A percentile compares a stretch with the other conserved stretches of the same genome.
phyloP scores from a whole-genome alignment of 2,113 vertebrate genomes.

The Serilophus lunatus region DNA sequence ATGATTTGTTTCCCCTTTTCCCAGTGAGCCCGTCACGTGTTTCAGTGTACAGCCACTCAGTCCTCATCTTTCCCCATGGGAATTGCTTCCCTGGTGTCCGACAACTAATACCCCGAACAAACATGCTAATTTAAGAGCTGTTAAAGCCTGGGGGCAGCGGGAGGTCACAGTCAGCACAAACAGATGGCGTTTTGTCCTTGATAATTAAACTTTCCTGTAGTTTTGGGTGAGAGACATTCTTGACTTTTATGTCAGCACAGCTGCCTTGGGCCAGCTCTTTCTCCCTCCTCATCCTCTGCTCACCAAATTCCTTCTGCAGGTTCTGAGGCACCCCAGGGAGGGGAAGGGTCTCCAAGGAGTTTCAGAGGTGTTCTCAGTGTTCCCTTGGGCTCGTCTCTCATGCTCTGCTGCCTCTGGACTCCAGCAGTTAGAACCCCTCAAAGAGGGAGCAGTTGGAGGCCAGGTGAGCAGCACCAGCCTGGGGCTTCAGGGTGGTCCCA shows the following conservation, averaged over 20 bases:
- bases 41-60: fast-evolving
- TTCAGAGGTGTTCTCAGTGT: not conserved
- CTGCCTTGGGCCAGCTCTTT: not conserved
- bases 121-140: constrained; percentile 25
- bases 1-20: not conserved
- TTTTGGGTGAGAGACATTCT: not conserved
- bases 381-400: fast-evolving
- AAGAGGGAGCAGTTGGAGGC: not conserved
- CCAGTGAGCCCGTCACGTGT: fast-evolving
- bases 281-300: not conserved
- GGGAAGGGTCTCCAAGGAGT: fast-evolving
- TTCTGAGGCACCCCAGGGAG: not conserved
- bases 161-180: constrained; percentile 21
- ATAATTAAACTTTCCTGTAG: constrained; percentile 37
- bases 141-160: not conserved
- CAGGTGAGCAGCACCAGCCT: not conserved
- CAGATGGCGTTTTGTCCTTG: constrained; percentile 61
- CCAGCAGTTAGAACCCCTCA: fast-evolving
- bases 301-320: fast-evolving
- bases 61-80: fast-evolving
- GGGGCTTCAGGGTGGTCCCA: not conserved
- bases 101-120: not conserved
- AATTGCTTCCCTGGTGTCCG: not conserved
- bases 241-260: not conserved
- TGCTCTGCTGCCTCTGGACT: not conserved